Evolutionary conservation across 2,888 invertebrate species (phyloP), one percentile per base, ranked within the genome.

Genomic region (Vesta saturnalis): DNA sequence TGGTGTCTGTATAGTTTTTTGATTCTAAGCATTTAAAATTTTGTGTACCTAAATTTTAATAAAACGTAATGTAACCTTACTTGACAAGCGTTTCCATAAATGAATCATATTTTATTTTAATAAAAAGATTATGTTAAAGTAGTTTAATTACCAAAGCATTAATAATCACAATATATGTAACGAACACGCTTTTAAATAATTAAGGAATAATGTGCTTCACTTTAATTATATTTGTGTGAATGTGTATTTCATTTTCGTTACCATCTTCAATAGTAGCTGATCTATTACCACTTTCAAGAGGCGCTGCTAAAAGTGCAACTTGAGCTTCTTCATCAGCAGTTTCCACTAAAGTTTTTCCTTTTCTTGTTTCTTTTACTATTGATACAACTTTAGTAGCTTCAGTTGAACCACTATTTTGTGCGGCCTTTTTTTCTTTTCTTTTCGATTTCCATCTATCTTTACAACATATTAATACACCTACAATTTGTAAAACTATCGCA

Each of bases 371-470:
- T 21, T 21, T 52, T 12, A 52, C 52, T 4, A 52, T 52, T 6
- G 52, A 52, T 3, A 19, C 18, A 12, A 52, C 52, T 21, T 52
- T 52, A 12, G 52, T 52, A 10, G n/a, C 19, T 21, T 15, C 18
- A 1, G 12, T 19, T 3, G 52, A 4, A 19, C 15, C 10, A 19
- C 52, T 52, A 3, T n/a, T 12, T 2, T 12, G 18, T n/a, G 18
- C 52, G 8, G 19, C 21, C 18, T 35, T 58, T 57, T n/a, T 61
- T 12, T 21, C 23, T 49, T 52, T 56, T 61, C 46, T 62, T 21
- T 67, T 67, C 8, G 54, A 12, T 14, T 57, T 16, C 52, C 67
- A 61, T 60, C 55, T 62, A 14, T 67, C 63, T 55, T 59, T 58
- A 19, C 30, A 67, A 54, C 62, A 63, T 19, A 62, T 18, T 8